These are phyloP conservation scores for Heliconius hortense DNA, from an alignment of 2,888 invertebrate genomes.

Conservation along the genomic window DNA sequence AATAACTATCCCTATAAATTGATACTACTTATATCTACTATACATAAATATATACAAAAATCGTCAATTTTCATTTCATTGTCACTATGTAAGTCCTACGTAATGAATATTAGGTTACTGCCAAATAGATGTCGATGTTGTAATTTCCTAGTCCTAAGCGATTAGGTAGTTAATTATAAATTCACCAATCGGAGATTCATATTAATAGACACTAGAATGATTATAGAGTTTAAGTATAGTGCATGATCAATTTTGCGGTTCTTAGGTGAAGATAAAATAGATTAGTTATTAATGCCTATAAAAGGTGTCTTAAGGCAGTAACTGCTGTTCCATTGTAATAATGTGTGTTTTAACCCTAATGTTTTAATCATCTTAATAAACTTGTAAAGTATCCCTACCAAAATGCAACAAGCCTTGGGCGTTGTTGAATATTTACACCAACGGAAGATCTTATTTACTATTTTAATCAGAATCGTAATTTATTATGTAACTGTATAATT, in stretches of 20 bases:
- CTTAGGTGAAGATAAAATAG: constrained; percentile 46
- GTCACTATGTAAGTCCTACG: constrained; percentile 48
- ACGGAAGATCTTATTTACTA: constrained; percentile 24
- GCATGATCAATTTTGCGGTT: constrained; percentile 65
- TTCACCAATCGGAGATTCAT: constrained; percentile 58
- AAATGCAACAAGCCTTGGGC: constrained; percentile 22
- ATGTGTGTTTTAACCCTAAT: constrained; percentile 19
- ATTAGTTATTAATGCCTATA: constrained; percentile 31
- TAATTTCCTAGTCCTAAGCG: constrained; percentile 72
- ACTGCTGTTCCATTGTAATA: constrained; percentile 24
- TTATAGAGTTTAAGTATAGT: constrained; percentile 54
- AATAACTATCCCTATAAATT: constrained; percentile 8
- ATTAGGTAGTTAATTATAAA: constrained; percentile 56
- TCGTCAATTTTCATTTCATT: constrained; percentile 69
- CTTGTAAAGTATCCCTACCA: constrained; percentile 28
- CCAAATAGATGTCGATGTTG: constrained; percentile 78
- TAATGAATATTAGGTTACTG: constrained; percentile 74
- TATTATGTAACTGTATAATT: constrained; percentile 1
- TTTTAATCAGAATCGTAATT: constrained; percentile 11
- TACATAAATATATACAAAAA: constrained; percentile 37
- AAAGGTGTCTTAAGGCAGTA: constrained; percentile 29
- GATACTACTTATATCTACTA: constrained; percentile 18
- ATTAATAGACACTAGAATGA: constrained; percentile 53
- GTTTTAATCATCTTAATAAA: constrained; percentile 14
- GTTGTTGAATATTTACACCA: constrained; percentile 23